phyloP scores from a whole-genome alignment of 2,113 vertebrate species.

The Laticauda laticaudata region DNA sequence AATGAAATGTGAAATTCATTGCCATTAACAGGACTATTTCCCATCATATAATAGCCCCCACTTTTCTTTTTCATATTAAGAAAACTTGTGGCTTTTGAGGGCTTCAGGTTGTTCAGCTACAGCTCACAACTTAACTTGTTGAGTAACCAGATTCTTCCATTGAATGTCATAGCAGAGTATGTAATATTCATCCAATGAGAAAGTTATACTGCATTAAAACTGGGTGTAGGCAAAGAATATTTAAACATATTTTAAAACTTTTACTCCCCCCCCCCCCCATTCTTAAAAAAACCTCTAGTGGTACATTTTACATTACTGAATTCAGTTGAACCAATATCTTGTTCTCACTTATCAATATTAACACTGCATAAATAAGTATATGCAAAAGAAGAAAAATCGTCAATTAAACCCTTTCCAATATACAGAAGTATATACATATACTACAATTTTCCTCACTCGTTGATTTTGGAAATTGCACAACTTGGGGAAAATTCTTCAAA shows the following conservation, averaged over 20 bases:
- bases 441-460: constrained; percentile 22
- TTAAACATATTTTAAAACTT: constrained; percentile 35
- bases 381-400: constrained; percentile 45
- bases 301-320: constrained; percentile 39
- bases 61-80: neutral
- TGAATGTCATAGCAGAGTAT: neutral
- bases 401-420: neutral
- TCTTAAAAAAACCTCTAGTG: neutral
- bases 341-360: constrained; percentile 57
- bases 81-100: neutral
- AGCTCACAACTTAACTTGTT: neutral
- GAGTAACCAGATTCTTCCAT: neutral
- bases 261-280: neutral
- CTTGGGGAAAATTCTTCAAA: constrained; percentile 29
- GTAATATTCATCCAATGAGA: neutral
- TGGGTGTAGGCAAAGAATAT: rapidly evolving
- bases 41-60: neutral
- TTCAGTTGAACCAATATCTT: constrained; percentile 17
- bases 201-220: neutral
- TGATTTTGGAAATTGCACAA: constrained; percentile 30
- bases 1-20: neutral
- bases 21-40: neutral
- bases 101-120: neutral
- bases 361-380: constrained; percentile 71
- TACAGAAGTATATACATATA: constrained; percentile 45